Conservation (phyloP, 1,140 invertebrate species). For the Cyclargus thomasi region DNA sequence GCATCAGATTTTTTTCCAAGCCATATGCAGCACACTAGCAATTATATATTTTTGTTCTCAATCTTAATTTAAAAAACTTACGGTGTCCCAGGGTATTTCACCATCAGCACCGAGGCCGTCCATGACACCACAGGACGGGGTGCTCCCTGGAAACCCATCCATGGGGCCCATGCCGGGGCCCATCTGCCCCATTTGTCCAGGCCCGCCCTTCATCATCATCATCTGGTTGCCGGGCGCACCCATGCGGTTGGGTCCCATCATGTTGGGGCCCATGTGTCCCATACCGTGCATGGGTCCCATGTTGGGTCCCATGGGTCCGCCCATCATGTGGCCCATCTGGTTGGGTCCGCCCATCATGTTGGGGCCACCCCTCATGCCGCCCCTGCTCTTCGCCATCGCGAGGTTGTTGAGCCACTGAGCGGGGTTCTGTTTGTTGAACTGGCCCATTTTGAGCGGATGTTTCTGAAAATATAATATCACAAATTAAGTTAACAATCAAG, state of each 20-base stretch:
- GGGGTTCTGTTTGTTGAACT: slow-evolving; percentile 88
- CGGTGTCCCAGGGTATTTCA: slow-evolving; percentile 75
- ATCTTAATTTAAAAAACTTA: slow-evolving; percentile 61
- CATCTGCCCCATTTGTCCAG: slow-evolving; percentile 64
- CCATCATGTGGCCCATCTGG: slow-evolving; percentile 71
- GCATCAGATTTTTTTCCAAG: no score
- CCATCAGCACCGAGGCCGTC: slow-evolving; percentile 73
- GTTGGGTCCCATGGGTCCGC: slow-evolving; percentile 60
- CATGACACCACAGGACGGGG: slow-evolving; percentile 74
- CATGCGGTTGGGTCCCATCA: slow-evolving; percentile 68
- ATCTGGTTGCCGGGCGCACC: slow-evolving; percentile 61
- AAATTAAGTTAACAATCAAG: no score
- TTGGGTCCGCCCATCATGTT: slow-evolving; percentile 71
- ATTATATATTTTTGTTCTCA: no score
- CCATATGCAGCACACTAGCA: no score
- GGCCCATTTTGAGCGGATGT: slow-evolving; percentile 91
- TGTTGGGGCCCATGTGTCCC: slow-evolving; percentile 74
- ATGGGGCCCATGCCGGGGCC: slow-evolving; percentile 69
- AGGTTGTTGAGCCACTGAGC: slow-evolving; percentile 88
- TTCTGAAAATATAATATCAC: slow-evolving; percentile 79
- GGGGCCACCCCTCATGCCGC: slow-evolving; percentile 75
- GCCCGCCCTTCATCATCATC: slow-evolving; percentile 73
- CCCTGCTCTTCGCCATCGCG: slow-evolving; percentile 84
- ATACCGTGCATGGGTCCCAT: slow-evolving; percentile 74
- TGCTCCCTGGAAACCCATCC: slow-evolving; percentile 74